These are phyloP conservation scores for Limonius californicus DNA, from an alignment of 1,140 invertebrate species.

Conservation along the genomic window DNA sequence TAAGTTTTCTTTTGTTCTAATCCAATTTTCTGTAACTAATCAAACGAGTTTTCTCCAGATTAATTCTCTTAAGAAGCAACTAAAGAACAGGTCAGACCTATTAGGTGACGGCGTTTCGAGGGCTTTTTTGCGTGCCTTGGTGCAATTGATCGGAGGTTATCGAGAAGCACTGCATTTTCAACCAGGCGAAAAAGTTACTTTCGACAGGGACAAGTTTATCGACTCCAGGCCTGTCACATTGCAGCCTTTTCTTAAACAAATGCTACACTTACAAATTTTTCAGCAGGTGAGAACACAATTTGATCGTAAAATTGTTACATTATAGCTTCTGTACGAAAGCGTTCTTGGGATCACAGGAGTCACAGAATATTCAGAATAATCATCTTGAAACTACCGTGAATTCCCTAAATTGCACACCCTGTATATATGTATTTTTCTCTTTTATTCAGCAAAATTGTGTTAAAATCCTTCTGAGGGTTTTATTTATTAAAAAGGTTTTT, in stretches of 20 bases:
- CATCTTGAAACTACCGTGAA: not conserved
- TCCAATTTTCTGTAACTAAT: not conserved
- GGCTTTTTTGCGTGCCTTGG: conserved; percentile 84
- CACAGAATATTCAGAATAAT: not conserved
- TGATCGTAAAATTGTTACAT: too few relatives aligned
- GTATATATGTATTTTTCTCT: too few relatives aligned
- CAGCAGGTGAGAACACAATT: conserved; percentile 86
- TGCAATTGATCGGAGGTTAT: conserved; percentile 90
- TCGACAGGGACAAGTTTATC: conserved; percentile 81
- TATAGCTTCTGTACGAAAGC: too few relatives aligned
- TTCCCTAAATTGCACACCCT: too few relatives aligned
- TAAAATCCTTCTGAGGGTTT: too few relatives aligned
- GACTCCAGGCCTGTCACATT: conserved; percentile 73
- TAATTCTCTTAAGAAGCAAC: conserved; percentile 62
- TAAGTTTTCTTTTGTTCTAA: too few relatives aligned
- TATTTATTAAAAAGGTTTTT: too few relatives aligned
- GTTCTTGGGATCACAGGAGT: too few relatives aligned
- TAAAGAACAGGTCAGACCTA: conserved; percentile 64
- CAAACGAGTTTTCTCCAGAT: conserved; percentile 51
- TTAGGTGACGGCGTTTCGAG: conserved; percentile 87
- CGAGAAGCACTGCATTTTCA: conserved; percentile 82
- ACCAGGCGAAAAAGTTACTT: conserved; percentile 78
- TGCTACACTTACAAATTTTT: conserved; percentile 92
- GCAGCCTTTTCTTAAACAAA: conserved; percentile 84
- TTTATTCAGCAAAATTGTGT: too few relatives aligned